Percentiles rank a stretch among this genome's conserved stretches.
Conservation (phyloP, 2,888 invertebrate genomes). For the Aspidapion aeneum region DNA sequence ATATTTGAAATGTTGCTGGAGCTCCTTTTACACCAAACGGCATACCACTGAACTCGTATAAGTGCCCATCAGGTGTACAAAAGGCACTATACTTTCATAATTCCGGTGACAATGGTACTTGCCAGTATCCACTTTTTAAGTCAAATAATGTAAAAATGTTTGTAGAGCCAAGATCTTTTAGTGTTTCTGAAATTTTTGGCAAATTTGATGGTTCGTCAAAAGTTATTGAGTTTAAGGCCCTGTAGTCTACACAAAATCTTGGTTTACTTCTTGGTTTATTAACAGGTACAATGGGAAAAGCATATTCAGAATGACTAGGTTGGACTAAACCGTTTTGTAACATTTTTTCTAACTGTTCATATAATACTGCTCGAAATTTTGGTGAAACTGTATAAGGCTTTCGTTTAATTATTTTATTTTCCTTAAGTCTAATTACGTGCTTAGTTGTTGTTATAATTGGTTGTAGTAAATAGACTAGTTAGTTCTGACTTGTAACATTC, state of each 20-base stretch:
- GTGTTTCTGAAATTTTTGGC: conserved; percentile 14
- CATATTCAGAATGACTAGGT: neutral
- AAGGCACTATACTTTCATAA: conserved; percentile 19
- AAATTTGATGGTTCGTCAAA: conserved; percentile 7
- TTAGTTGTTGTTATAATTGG: no score
- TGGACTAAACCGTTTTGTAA: neutral
- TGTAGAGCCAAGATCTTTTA: conserved; percentile 16
- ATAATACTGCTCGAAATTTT: neutral
- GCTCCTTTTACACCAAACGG: conserved; percentile 21
- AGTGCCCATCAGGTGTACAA: conserved; percentile 11
- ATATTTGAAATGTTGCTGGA: conserved; percentile 17
- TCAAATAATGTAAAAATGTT: conserved; percentile 17
- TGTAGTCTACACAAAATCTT: conserved; percentile 13
- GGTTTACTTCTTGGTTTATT: neutral
- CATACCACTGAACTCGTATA: conserved; percentile 19
- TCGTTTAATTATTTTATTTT: no score
- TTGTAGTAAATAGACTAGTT: no score
- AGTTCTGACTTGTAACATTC: no score
- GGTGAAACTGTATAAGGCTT: no score
- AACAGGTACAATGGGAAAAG: conserved; percentile 7
- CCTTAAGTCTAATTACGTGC: no score
- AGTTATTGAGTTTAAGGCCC: conserved; percentile 11
- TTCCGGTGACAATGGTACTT: conserved; percentile 12
- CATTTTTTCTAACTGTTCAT: conserved; percentile 1
- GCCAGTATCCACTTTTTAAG: conserved; percentile 22